Percentiles rank a stretch among this genome's conserved stretches.
phyloP scores from a whole-genome alignment of 2,797 vertebrate genomes.

The Poeciliopsis presidionis region DNA sequence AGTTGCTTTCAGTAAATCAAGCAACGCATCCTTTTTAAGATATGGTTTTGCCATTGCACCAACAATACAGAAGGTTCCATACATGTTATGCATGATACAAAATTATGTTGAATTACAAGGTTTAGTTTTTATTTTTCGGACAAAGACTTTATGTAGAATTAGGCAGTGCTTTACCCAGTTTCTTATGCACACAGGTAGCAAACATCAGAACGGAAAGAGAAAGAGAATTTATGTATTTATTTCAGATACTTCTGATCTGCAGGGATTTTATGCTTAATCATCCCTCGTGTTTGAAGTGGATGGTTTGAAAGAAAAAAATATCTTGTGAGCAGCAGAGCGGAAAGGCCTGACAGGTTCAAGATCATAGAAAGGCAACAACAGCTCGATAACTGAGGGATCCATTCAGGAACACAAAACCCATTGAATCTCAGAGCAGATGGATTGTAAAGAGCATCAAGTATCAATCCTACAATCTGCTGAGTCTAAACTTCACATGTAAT shows the following conservation, averaged over 20 bases:
- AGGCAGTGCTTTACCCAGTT: background rate
- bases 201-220: too few species aligned
- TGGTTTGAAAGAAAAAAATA: background rate
- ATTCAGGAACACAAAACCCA: background rate
- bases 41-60: background rate
- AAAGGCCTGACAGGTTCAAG: background rate
- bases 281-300: background rate
- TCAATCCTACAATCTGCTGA: background rate
- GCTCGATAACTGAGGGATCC: background rate
- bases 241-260: background rate
- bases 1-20: background rate
- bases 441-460: background rate
- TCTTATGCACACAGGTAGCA: background rate
- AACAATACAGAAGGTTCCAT: background rate
- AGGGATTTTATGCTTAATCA: background rate
- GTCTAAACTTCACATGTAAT: background rate
- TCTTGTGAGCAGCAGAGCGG: background rate
- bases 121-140: too few species aligned
- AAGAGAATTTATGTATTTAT: background rate
- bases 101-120: background rate
- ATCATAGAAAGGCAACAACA: background rate
- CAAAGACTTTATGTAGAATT: too few species aligned
- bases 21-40: background rate
- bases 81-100: background rate
- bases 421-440: background rate